Conservation (phyloP, 2,888 invertebrate genomes). For the Drosophila sordidapex region DNA sequence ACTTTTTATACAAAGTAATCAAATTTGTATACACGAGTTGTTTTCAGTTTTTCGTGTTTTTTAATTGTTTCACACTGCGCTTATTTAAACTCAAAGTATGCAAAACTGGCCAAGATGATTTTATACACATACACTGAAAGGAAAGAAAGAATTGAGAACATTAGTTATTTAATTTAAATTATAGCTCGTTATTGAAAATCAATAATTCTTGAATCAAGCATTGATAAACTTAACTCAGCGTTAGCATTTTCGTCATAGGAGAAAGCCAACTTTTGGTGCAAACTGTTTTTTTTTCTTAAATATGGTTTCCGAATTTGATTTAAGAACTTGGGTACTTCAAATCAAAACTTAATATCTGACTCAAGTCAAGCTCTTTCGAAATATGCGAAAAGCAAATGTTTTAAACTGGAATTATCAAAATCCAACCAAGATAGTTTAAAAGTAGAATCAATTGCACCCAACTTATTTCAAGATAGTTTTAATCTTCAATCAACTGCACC, state of each 20-base stretch:
- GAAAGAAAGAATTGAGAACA: neutral
- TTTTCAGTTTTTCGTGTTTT: slow-evolving; percentile 26
- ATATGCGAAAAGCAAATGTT: neutral
- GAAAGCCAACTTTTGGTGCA: neutral
- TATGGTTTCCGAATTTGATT: neutral
- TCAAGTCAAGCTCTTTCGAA: neutral
- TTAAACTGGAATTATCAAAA: neutral
- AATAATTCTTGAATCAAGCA: neutral
- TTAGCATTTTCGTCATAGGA: too few relatives aligned
- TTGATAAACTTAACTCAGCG: neutral
- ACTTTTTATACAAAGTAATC: neutral
- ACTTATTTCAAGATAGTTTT: neutral
- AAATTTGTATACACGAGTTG: slow-evolving; percentile 17
- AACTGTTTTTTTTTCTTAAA: neutral
- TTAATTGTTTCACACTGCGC: slow-evolving; percentile 22
- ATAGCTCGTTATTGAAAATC: neutral
- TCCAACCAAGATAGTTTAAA: neutral
- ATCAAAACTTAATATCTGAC: neutral
- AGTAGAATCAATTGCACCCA: neutral
- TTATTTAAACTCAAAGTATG: slow-evolving; percentile 4
- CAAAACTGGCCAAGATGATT: slow-evolving; percentile 11
- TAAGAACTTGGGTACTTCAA: neutral
- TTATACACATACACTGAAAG: neutral
- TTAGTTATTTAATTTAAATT: neutral
- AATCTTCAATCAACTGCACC: neutral